These are phyloP conservation scores for Brachypodius melanocephalos DNA, from an alignment of 2,113 vertebrate species.

Conservation along the genomic window DNA sequence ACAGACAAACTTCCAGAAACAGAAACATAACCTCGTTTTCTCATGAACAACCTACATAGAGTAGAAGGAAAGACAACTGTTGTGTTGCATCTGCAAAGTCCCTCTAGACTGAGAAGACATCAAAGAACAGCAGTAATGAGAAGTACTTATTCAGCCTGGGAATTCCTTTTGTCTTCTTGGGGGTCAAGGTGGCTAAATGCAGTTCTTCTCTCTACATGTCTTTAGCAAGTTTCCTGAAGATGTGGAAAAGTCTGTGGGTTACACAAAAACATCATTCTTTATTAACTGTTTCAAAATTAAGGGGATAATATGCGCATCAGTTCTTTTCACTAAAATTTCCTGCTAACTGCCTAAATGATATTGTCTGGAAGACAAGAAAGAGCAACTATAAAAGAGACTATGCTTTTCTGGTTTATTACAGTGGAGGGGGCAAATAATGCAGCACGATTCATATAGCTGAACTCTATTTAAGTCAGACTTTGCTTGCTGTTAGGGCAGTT, in stretches of 20 bases:
- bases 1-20: not conserved
- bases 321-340: not conserved
- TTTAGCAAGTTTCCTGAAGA: not conserved
- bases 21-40: not conserved
- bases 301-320: not conserved
- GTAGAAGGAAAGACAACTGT: not conserved
- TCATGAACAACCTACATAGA: not conserved
- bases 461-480: not conserved
- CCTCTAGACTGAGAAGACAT: not conserved
- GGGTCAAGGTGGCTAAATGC: not conserved
- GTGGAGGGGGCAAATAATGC: not conserved
- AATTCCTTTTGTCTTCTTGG: not conserved
- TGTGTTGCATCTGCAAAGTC: not conserved
- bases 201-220: not conserved
- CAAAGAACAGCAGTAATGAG: not conserved
- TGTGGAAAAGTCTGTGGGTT: not conserved
- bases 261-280: not conserved
- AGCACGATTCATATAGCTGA: not conserved
- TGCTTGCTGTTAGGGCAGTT: not conserved
- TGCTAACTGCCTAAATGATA: not conserved
- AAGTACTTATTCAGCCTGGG: not conserved
- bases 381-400: not conserved
- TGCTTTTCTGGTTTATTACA: not conserved
- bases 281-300: not conserved
- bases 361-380: not conserved